Evolutionary conservation across 2,797 vertebrate genomes (phyloP), one percentile per base, ranked within the genome.

Genomic region (Myotis vivesi): DNA sequence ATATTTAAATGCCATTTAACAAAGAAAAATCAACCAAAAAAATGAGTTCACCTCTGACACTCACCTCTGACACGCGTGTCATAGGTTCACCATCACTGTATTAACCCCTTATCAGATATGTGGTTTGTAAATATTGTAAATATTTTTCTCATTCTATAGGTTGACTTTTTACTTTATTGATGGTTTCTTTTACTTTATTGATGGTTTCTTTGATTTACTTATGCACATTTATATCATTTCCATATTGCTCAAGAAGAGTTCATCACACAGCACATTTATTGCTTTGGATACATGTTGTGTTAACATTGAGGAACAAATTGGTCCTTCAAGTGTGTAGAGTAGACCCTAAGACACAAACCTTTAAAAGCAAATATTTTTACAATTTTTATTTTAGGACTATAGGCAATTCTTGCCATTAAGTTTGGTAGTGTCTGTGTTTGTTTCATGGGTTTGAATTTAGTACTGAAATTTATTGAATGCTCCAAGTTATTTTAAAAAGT

Each of bases 371-470:
- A 44, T 87, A 51, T 46, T 41, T 83, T 71, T 28, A 84, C 23
- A 64, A 20, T 62, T 88, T 75, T 89, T 79, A 85, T 55, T 87
- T 96, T 69, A 46, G 66, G 12, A 49, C 49, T 77, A 13, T 17
- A 49, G 22, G 66, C 28, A 82, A 68, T 59, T 57, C 36, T 72
- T 88, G n/a, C 12, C 68, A 79, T 82, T 85, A 87, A 79, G 62
- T 94, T 94, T 71, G 17, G 19, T 55, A 86, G 57, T 28, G 38
- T 46, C 38, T 79, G 57, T 10, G 22, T 90, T 91, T 80, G 71
- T 92, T 82, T 87, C n/a, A 30, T 10, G 49, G 93, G 75, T 49
- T 69, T 91, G n/a, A 90, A 86, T 91, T 73, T 73, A 82, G 9
- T 75, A 62, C 41, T 84, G 44, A 49, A 93, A 96, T 92, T 84